Evolutionary conservation across 2,797 vertebrate species (phyloP).

Genomic region (Arrhamphus sclerolepis): DNA sequence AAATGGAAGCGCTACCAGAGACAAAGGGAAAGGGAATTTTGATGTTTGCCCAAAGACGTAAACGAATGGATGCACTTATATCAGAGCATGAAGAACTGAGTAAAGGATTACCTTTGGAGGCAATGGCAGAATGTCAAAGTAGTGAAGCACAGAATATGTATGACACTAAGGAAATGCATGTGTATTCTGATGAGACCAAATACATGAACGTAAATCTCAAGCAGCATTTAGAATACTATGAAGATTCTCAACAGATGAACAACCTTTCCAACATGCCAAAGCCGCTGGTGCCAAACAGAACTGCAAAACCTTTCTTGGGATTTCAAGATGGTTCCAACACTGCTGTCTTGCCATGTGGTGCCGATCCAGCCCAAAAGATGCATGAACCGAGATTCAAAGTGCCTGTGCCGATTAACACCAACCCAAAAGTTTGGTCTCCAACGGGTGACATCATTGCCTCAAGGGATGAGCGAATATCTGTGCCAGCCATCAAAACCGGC

Average conservation of each 20-base stretch:
- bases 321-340: constrained; percentile 73
- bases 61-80: constrained; percentile 90
- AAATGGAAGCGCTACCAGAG: constrained; percentile 91
- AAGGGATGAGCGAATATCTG: constrained; percentile 92
- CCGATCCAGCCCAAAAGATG: constrained; percentile 74
- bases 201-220: constrained; percentile 71
- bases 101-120: constrained; percentile 71
- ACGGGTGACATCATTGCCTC: constrained; percentile 91
- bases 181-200: constrained; percentile 57
- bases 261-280: constrained; percentile 71
- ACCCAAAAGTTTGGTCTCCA: constrained; percentile 83
- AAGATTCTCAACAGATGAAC: constrained; percentile 63
- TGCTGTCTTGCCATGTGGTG: constrained; percentile 70
- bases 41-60: constrained; percentile 93
- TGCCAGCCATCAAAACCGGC: constrained; percentile 92
- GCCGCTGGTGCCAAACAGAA: constrained; percentile 85
- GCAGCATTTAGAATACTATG: constrained; percentile 59
- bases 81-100: constrained; percentile 88
- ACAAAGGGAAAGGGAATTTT: constrained; percentile 91
- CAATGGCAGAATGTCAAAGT: constrained; percentile 45
- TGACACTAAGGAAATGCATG: constrained; percentile 49
- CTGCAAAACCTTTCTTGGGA: constrained; percentile 89
- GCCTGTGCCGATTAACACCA: constrained; percentile 69
- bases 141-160: constrained; percentile 38
- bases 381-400: constrained; percentile 84